Base-by-base conservation (phyloP, 2,797 vertebrate genomes). In the Gymnoscopelus microlampas region DNA sequence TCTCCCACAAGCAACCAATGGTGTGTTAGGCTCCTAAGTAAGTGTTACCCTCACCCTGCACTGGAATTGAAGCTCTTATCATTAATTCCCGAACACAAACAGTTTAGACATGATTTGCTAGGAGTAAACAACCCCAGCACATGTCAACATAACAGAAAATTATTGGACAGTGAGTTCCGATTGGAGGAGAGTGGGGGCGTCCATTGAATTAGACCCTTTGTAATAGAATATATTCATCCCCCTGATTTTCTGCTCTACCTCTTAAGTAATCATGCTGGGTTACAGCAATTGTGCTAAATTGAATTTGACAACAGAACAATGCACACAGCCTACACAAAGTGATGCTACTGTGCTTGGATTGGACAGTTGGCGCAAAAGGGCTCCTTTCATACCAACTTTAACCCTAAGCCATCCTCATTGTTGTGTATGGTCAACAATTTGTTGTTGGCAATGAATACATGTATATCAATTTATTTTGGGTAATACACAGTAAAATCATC, bases 271-370 rank as follows among this genome's bases (percentile, higher is more conserved):
- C 83, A 87, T 79, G 83, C 55, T 63, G 66, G 76, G 32, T 29
- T 11, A 50, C 13, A 51, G 58, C 74, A 77, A 35, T 15, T 39
- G 14, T 56, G 47, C 66, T 73, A 69, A 83, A 90, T 85, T 80
- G 66, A 83, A 84, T 85, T 70, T 86, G 89, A 90, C 89, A 91
- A 65, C 79, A 80, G 79, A 87, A 91, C 86, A 92, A 93, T 89
- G 67, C 73, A 63, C 76, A 58, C 61, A 71, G 68, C 74, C 49
- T 13, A 39, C 63, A 78, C 13, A 49, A 49, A 61, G 53, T 57
- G 71, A 67, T 72, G 67, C 70, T 67, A 50, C 64, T 59, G 61
- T 50, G 68, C 61, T 65, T 63, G 62, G 60, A 24, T 15, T 29
- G 59, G 47, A 73, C 62, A 24, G 5, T 64, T 71, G 14, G 13